These are phyloP conservation scores for Cerastoderma edule DNA, from an alignment of 2,888 invertebrate genomes.

Conservation along the genomic window DNA sequence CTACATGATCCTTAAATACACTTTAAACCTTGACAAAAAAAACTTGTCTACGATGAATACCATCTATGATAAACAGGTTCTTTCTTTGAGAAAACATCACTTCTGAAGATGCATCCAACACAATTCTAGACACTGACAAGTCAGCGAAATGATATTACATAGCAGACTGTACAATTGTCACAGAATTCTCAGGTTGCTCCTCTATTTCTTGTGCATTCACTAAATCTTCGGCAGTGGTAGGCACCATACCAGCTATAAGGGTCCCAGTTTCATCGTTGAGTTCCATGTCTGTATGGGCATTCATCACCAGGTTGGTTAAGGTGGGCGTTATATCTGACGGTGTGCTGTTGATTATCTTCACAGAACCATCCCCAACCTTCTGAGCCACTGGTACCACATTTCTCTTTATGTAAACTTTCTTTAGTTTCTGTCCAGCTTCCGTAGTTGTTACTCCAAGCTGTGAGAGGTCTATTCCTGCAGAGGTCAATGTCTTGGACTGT, in stretches of 20 bases:
- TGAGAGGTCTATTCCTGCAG: background rate
- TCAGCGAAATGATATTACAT: too few relatives aligned
- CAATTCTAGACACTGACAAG: too few relatives aligned
- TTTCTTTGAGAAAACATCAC: too few relatives aligned
- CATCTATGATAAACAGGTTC: too few relatives aligned
- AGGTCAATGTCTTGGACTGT: background rate
- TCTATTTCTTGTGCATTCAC: background rate
- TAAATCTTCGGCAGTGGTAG: constrained; percentile 17
- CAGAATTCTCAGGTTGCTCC: too few relatives aligned
- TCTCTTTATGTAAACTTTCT: constrained; percentile 11
- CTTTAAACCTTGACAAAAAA: too few relatives aligned
- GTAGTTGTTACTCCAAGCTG: constrained; percentile 9
- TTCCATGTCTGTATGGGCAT: background rate
- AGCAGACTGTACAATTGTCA: too few relatives aligned
- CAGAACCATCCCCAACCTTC: background rate
- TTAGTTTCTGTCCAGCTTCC: constrained; percentile 4
- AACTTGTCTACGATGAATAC: too few relatives aligned
- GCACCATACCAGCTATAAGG: constrained; percentile 16
- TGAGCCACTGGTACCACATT: background rate
- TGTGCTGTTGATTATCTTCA: constrained; percentile 1
- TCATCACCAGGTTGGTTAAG: constrained; percentile 8
- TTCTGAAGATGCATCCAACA: too few relatives aligned
- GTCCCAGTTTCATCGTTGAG: background rate
- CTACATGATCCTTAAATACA: too few relatives aligned
- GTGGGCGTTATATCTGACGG: constrained; percentile 1